These are phyloP conservation scores for Acanthopagrus latus DNA, from an alignment of 2,797 vertebrate species.

Conservation along the genomic window DNA sequence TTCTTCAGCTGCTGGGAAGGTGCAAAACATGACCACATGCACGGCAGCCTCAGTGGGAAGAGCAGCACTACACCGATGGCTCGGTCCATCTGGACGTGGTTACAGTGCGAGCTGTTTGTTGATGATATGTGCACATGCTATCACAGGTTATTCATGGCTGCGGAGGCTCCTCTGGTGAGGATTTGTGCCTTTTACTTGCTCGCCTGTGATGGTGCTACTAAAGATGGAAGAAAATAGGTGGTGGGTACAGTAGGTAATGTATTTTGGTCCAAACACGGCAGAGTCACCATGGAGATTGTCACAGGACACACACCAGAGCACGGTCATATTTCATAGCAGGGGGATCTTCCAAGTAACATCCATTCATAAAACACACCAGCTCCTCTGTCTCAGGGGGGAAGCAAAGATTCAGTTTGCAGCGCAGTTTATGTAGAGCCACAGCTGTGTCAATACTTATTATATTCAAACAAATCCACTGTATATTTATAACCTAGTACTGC, in stretches of 20 bases:
- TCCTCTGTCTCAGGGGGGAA: not conserved
- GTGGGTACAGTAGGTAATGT: constrained; percentile 35
- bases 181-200: constrained; percentile 62
- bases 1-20: constrained; percentile 48
- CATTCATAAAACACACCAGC: constrained; percentile 30
- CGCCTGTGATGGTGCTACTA: constrained; percentile 29
- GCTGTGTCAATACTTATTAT: not conserved
- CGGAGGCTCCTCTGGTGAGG: constrained; percentile 47
- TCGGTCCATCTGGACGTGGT: constrained; percentile 74
- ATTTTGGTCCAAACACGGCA: constrained; percentile 63
- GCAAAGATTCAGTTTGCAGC: not conserved
- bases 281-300: constrained; percentile 62
- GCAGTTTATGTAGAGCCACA: constrained; percentile 5
- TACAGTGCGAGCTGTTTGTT: constrained; percentile 54
- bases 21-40: constrained; percentile 68
- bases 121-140: constrained; percentile 57
- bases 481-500: not conserved
- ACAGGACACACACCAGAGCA: constrained; percentile 44
- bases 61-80: constrained; percentile 29
- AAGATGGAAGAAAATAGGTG: constrained; percentile 43
- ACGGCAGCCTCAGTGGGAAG: constrained; percentile 31
- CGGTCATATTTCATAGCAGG: constrained; percentile 28
- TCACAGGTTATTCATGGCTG: constrained; percentile 63
- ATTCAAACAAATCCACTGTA: not conserved
- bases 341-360: constrained; percentile 31